A percentile compares a stretch with the other conserved stretches of the same genome.
phyloP scores from a whole-genome alignment of 2,113 vertebrate genomes.

The Pluvialis apricaria region DNA sequence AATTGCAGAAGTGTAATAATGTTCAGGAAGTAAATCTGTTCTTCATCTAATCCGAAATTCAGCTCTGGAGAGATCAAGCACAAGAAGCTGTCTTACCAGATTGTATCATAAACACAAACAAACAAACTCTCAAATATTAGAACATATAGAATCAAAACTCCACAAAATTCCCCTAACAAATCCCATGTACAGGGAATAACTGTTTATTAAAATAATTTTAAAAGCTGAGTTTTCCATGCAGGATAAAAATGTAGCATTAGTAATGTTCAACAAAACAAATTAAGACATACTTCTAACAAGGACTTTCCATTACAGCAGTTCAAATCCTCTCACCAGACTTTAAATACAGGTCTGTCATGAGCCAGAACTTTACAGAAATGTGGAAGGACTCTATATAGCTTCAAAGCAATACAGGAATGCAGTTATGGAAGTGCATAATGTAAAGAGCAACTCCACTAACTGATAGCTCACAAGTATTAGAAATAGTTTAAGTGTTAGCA shows the following conservation, averaged over 20 bases:
- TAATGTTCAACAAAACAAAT: background rate
- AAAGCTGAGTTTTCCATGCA: background rate
- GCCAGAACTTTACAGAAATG: background rate
- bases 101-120: background rate
- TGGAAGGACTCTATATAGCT: background rate
- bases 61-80: background rate
- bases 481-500: background rate
- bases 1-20: background rate
- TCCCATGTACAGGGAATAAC: background rate
- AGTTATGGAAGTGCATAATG: background rate
- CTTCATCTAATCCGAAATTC: background rate
- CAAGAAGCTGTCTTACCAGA: background rate
- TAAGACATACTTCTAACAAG: background rate
- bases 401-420: background rate
- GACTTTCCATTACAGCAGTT: background rate
- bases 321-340: background rate
- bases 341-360: background rate
- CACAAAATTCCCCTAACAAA: background rate
- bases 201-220: background rate
- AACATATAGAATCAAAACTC: background rate
- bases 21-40: background rate
- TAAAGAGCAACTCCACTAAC: background rate
- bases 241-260: background rate
- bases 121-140: background rate
- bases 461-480: background rate